Evolutionary conservation across 2,888 invertebrate genomes (phyloP).

Genomic region (Ophioninae sp.): DNA sequence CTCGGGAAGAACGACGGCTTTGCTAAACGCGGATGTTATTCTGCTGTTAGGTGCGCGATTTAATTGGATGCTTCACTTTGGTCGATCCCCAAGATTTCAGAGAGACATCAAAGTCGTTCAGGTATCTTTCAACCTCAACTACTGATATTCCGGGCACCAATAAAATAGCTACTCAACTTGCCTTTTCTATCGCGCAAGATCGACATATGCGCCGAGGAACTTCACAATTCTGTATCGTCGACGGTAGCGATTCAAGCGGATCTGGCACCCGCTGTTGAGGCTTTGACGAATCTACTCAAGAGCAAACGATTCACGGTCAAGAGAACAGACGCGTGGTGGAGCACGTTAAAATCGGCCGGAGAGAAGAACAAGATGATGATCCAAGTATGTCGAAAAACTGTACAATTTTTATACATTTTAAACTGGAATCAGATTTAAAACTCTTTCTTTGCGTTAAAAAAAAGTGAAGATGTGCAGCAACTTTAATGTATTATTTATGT

Average conservation of each 20-base stretch:
- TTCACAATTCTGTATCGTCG: conserved; percentile 93
- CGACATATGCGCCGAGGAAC: conserved; percentile 94
- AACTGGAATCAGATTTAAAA: not conserved
- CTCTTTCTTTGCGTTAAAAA: too few relatives aligned
- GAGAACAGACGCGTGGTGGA: conserved; percentile 88
- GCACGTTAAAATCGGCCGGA: conserved; percentile 86
- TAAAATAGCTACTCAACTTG: not conserved
- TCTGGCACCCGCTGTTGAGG: conserved; percentile 87
- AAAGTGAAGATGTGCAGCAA: too few relatives aligned
- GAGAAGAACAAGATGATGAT: conserved; percentile 88
- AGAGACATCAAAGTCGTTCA: conserved; percentile 94
- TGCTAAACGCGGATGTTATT: conserved; percentile 94
- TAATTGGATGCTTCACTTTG: conserved; percentile 99
- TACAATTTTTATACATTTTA: not conserved
- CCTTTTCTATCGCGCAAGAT: conserved; percentile 82
- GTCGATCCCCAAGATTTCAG: conserved; percentile 92
- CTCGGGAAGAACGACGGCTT: conserved; percentile 92
- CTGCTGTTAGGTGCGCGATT: conserved; percentile 94
- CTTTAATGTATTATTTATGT: not conserved
- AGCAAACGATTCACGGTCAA: conserved; percentile 83
- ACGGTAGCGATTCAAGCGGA: conserved; percentile 93
- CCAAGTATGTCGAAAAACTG: conserved; percentile 81
- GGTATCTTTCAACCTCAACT: conserved; percentile 80
- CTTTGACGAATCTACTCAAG: conserved; percentile 84
- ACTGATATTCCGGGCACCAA: not conserved